Percentiles rank a stretch among this genome's conserved stretches.
phyloP scores from a whole-genome alignment of 2,797 vertebrate species.

The Neopelma chrysocephalum region DNA sequence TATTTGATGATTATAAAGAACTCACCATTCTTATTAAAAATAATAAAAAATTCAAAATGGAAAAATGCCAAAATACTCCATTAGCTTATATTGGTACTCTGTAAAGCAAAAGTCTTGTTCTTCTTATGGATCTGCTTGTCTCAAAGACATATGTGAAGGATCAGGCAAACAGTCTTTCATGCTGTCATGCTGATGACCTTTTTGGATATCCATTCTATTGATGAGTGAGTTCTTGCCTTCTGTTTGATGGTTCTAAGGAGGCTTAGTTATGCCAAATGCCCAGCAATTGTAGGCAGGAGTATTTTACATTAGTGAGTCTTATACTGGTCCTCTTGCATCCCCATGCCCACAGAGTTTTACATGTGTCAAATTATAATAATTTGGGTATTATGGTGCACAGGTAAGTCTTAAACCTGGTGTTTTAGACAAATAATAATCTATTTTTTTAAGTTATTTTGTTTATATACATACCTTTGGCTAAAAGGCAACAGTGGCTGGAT shows the following conservation, averaged over 20 bases:
- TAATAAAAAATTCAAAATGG: neutral
- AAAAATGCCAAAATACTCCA: neutral
- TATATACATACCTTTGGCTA: neutral
- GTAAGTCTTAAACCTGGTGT: neutral
- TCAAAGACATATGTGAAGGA: slow-evolving; percentile 16
- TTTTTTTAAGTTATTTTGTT: neutral
- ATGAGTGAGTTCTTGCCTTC: neutral
- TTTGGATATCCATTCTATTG: neutral
- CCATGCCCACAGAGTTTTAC: neutral
- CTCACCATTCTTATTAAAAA: slow-evolving; percentile 14
- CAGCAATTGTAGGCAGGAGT: neutral
- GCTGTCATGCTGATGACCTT: slow-evolving; percentile 39
- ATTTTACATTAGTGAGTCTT: neutral
- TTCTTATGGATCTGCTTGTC: neutral
- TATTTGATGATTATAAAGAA: slow-evolving; percentile 8
- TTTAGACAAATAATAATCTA: neutral
- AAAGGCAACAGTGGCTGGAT: neutral
- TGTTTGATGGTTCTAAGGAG: neutral
- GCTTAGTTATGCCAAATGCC: neutral
- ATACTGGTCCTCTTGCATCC: neutral
- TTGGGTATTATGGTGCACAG: neutral
- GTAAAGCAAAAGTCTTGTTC: neutral
- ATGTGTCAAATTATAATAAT: neutral
- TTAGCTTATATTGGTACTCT: neutral
- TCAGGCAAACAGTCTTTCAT: neutral